phyloP scores from a whole-genome alignment of 2,888 invertebrate genomes.

The Caenorhabditis sinica region DNA sequence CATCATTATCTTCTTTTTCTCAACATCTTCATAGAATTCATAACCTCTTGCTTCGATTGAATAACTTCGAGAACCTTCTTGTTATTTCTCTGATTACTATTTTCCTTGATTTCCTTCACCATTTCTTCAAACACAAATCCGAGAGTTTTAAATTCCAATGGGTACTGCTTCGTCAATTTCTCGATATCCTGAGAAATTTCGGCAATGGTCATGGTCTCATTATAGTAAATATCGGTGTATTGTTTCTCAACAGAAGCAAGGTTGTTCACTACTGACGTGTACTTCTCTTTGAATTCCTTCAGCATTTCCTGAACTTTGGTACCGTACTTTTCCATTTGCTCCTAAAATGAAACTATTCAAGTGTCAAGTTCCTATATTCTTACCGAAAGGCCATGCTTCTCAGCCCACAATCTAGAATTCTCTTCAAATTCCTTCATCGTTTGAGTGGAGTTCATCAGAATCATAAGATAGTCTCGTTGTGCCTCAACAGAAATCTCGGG shows the following conservation, averaged over 20 bases:
- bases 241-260: not conserved
- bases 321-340: not conserved
- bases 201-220: not conserved
- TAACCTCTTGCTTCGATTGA: not conserved
- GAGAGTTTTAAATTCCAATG: slow-evolving; percentile 5
- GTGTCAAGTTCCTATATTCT: not conserved
- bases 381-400: slow-evolving; percentile 2
- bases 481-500: not conserved
- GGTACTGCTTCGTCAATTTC: not conserved
- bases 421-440: not conserved
- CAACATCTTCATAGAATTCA: not conserved
- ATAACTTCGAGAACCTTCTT: not conserved
- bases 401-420: not conserved
- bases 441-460: not conserved
- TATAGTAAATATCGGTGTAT: not conserved
- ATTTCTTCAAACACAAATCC: slow-evolving; percentile 1
- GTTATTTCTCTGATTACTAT: not conserved
- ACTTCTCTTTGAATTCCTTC: not conserved
- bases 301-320: not conserved
- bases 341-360: not conserved
- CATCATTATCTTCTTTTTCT: no score
- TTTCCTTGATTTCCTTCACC: not conserved
- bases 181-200: not conserved
- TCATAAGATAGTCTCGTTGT: not conserved
- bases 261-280: not conserved